Base-by-base conservation (phyloP, 2,888 invertebrate genomes). In the Loripinus fragilis region DNA sequence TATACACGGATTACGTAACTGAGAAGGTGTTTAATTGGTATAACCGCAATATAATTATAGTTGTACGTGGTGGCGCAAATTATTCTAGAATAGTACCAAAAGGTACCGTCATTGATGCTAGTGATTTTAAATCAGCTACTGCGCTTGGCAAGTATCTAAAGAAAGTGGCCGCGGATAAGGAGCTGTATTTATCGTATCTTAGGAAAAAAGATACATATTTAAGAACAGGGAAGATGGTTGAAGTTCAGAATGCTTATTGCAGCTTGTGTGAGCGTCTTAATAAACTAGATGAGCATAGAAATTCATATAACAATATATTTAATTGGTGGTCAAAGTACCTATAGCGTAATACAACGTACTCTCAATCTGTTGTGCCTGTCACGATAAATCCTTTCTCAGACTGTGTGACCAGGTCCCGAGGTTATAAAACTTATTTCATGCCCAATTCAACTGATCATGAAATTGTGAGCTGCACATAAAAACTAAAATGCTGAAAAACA, bases 311-410 rank as follows among this genome's bases (percentile, higher is more conserved):
- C 15, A 41, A 66, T 42, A 52, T 66, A 12, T 15, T 8, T 12
- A 12, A 41, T 7, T 66, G 66, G 66, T 66, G 66, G 66, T 8
- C n/a, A n/a, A n/a, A n/a, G n/a, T n/a, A n/a, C n/a, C n/a, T n/a
- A n/a, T n/a, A n/a, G n/a, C n/a, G n/a, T n/a, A n/a, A n/a, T n/a
- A n/a, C n/a, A n/a, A n/a, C n/a, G n/a, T n/a, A n/a, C n/a, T n/a
- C n/a, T n/a, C n/a, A n/a, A n/a, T n/a, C n/a, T n/a, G n/a, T n/a
- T n/a, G n/a, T n/a, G n/a, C n/a, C n/a, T n/a, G n/a, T n/a, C n/a
- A n/a, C n/a, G n/a, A n/a, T n/a, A n/a, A n/a, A n/a, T n/a, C n/a
- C n/a, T n/a, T n/a, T n/a, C n/a, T n/a, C n/a, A n/a, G n/a, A n/a
- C n/a, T n/a, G n/a, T n/a, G n/a, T n/a, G n/a, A n/a, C n/a, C n/a